A percentile compares a stretch with the other conserved stretches of the same genome.
phyloP scores from a whole-genome alignment of 2,888 invertebrate species.

The Diaprepes abbreviatus region DNA sequence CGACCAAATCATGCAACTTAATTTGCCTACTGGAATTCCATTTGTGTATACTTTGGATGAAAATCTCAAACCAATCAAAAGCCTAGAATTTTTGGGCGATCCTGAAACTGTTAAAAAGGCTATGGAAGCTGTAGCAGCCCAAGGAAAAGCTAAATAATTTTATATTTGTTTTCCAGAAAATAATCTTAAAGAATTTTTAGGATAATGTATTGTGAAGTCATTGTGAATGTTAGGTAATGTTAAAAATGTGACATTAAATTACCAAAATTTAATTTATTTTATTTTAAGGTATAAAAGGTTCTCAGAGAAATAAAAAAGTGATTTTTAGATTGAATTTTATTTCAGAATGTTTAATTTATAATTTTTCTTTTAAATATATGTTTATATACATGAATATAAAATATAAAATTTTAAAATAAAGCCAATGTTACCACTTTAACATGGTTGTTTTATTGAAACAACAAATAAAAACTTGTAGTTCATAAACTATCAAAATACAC shows the following conservation, averaged over 20 bases:
- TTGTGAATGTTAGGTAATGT: not conserved
- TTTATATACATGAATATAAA: conserved; percentile 11
- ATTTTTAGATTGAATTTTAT: conserved; percentile 10
- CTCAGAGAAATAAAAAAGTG: not conserved
- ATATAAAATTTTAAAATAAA: conserved; percentile 16
- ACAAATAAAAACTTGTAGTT: conserved; percentile 12
- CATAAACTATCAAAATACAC: conserved; percentile 8
- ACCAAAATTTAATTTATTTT: conserved; percentile 18
- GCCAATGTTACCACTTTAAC: conserved; percentile 4
- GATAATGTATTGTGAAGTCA: not conserved
- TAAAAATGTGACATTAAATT: not conserved
- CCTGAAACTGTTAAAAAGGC: conserved; percentile 83
- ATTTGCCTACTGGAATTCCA: conserved; percentile 85
- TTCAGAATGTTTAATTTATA: conserved; percentile 8
- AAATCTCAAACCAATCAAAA: conserved; percentile 77
- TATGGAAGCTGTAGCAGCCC: conserved; percentile 83
- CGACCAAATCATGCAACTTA: conserved; percentile 80
- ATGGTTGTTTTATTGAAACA: conserved; percentile 2
- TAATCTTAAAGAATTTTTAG: too few relatives aligned
- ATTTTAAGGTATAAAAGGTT: not conserved
- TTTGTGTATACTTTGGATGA: conserved; percentile 84
- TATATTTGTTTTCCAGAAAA: too few relatives aligned
- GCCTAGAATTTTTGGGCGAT: conserved; percentile 84
- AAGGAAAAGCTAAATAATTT: conserved; percentile 79
- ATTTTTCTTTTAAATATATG: conserved; percentile 6